A percentile compares a stretch with the other conserved stretches of the same genome.
These are phyloP conservation scores for Dipodomys stephensi DNA, from an alignment of 2,113 vertebrate genomes.

Conservation along the genomic window DNA sequence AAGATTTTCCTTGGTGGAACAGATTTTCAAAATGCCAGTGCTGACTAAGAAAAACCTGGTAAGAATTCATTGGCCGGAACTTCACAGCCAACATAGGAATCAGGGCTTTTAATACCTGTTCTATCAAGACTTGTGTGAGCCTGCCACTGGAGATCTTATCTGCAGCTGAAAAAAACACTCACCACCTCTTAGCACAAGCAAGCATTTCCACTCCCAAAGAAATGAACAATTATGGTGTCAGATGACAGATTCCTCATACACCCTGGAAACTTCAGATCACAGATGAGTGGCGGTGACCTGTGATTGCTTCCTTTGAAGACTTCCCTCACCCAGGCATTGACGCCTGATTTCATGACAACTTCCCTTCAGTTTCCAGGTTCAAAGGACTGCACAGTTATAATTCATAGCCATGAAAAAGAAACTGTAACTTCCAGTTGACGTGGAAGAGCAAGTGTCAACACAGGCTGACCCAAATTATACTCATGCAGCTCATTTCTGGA, in stretches of 20 bases:
- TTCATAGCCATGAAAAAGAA: not conserved
- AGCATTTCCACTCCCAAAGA: not conserved
- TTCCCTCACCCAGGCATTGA: not conserved
- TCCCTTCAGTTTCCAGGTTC: not conserved
- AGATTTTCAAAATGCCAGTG: slow-evolving; percentile 49
- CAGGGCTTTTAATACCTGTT: not conserved
- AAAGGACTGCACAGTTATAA: not conserved
- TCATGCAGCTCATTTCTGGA: not conserved
- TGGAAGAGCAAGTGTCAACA: not conserved
- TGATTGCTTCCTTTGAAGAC: slow-evolving; percentile 1
- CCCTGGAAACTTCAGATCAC: not conserved
- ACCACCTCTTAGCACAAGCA: not conserved
- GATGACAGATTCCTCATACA: not conserved
- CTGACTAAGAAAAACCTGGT: slow-evolving; percentile 58
- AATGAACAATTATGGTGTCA: not conserved
- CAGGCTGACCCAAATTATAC: not conserved
- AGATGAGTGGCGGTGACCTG: not conserved
- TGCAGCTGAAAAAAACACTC: not conserved
- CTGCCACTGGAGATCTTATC: not conserved
- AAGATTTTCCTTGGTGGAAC: not conserved
- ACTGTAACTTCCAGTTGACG: not conserved
- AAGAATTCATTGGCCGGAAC: not conserved
- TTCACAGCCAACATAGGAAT: not conserved
- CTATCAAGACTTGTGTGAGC: not conserved
- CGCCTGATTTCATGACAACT: not conserved